Evolutionary conservation across 2,113 vertebrate species (phyloP), one percentile per base, ranked within the genome.

Genomic region (Lycaon pictus): DNA sequence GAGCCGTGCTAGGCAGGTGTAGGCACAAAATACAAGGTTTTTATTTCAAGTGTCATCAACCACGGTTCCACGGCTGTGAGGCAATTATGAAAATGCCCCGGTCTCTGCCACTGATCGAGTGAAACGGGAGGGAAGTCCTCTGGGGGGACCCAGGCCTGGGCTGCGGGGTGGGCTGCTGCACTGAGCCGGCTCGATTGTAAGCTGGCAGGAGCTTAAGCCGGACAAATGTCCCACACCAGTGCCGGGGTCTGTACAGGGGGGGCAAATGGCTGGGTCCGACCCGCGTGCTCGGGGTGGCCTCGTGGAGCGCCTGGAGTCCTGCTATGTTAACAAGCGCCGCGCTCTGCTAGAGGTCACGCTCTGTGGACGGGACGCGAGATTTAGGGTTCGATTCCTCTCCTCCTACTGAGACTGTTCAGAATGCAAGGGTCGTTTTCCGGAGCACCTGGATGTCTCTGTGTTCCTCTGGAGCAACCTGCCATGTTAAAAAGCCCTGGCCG

Each of bases 391-490:
- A 74, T 92, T 71, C 35, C 23, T 90, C 16, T 94, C 76, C 71
- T 84, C 10, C 80, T 69, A 4, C 1, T n/a, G n/a, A 90, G 93
- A 60, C 17, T 35, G 67, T 56, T 69, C 12, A 58, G 84, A 94
- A 58, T 71, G 29, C 29, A 93, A 84, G 56, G 10, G 55, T 62
- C 35, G 62, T 93, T 97, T 96, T 90, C 62, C 55, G 89, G 89
- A 94, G 67, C 65, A 17, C 58, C 13, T 74, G 37, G 27, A 87
- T 79, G 55, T 56, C n/a, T 56, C 35, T 53, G 11, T 74, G 48
- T 37, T 90, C 29, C 72, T 51, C 76, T 63, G 80, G 71, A 19
- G 35, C 63, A 79, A 72, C 23, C n/a, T 80, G 88, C 91, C 48
- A 43, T 12, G 10, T 10, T 85, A 56, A 74, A 65, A 55, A 11